Evolutionary conservation across 2,888 invertebrate genomes (phyloP), one percentile per base, ranked within the genome.

Genomic region (Amorpha juglandis): DNA sequence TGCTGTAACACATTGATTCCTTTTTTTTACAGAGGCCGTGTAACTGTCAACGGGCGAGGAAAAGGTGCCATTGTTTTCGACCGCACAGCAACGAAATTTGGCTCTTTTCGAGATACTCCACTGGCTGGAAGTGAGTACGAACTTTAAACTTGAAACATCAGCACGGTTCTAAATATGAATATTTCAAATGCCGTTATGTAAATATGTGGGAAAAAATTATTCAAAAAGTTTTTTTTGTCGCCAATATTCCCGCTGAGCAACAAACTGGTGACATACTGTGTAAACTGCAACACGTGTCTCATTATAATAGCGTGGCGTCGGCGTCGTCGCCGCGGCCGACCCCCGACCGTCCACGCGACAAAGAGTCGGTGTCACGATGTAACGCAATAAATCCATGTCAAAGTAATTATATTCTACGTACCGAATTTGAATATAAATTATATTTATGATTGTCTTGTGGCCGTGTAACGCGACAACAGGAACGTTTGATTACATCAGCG

Each of bases 71-170:
- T 90, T 98, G 98, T 94, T 98, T 97, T 94, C 96, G 98, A 82
- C 98, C 98, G 74, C 97, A 97, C 93, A 96, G 97, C 83, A 97
- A 97, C 88, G 98, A 98, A 94, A 97, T 97, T 89, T 99, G 99
- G 99, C 95, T 99, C 74, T 99, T 99, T 92, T 98, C 98, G 85
- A 95, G 99, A 82, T 99, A 98, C 92, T 98, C 98, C 63, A 99
- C 98, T 35, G 99, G 99, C 74, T 99, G 99, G 99, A 97, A 97
- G 94, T 94, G 85, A 93, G 94, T 93, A 88, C 79, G 78, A 38
- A 68, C 65, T 76, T 82, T 80, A 80, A n/a, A n/a, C 76, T 79
- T 79, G 74, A 58, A 38, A 58, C 38, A 42, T 58, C 38, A 58
- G 11, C 38, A 19, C 19, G 19, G n/a, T 0, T 19, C 12, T 42